Percentiles rank a stretch among this genome's conserved stretches.
Evolutionary conservation across 2,888 invertebrate species (phyloP).

Genomic region (Ischnus inquisitorius): DNA sequence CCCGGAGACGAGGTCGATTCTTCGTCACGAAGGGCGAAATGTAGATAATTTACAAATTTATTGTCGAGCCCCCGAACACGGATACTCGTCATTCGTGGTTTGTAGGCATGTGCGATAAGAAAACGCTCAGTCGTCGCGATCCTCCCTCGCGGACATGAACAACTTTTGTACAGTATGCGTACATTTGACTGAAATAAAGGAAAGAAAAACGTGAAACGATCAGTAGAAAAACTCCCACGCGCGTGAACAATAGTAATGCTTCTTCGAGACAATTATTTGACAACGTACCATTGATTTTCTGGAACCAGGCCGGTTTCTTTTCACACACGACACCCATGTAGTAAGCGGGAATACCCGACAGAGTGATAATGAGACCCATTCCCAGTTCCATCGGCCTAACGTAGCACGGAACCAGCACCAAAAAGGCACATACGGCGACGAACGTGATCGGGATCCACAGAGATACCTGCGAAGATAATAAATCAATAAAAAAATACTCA

Average conservation of each 20-base stretch:
- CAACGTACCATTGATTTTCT: conserved; percentile 87
- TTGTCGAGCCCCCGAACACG: conserved; percentile 61
- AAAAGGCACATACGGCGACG: conserved; percentile 91
- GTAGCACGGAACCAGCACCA: conserved; percentile 92
- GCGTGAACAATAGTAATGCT: background rate
- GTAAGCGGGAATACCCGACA: conserved; percentile 94
- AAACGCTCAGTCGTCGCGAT: conserved; percentile 83
- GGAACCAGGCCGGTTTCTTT: conserved; percentile 89
- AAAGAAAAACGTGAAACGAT: conserved; percentile 39
- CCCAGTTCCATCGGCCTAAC: conserved; percentile 93
- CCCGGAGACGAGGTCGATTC: background rate
- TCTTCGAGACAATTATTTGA: background rate
- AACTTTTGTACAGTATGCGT: conserved; percentile 90
- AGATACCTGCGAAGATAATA: conserved; percentile 88
- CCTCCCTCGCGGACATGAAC: conserved; percentile 93
- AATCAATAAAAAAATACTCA: conserved; percentile 7
- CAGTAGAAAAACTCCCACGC: background rate
- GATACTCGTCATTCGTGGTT: conserved; percentile 19
- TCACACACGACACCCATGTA: conserved; percentile 90
- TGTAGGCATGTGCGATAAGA: conserved; percentile 1
- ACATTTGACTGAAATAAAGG: conserved; percentile 86
- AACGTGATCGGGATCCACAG: conserved; percentile 92
- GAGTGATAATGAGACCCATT: conserved; percentile 92
- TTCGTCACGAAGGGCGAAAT: background rate
- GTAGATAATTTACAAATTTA: conserved; percentile 54